Percentiles rank a stretch among this genome's conserved stretches.
Conservation (phyloP, 2,113 vertebrate genomes). For the Perca schrenkii region DNA sequence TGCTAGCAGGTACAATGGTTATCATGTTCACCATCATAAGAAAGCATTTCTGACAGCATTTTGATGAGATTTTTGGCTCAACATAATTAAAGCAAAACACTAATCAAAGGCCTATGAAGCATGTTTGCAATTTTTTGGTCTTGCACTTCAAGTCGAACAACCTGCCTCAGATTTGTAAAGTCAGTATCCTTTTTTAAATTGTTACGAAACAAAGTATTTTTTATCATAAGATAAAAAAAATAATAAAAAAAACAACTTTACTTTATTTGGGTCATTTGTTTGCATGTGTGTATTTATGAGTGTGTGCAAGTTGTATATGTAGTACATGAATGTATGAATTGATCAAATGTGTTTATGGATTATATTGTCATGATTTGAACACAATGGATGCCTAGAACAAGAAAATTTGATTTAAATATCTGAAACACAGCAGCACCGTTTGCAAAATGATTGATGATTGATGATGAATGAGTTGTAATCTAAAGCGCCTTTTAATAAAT, state of each 20-base stretch:
- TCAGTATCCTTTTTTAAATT: not conserved
- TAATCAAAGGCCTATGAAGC: not conserved
- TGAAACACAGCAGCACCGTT: not conserved
- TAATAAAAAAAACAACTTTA: not conserved
- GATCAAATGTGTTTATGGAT: not conserved
- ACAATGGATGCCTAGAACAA: not conserved
- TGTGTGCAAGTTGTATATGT: not conserved
- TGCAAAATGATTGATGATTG: not conserved
- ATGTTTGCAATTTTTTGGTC: constrained; percentile 5
- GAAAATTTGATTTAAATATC: not conserved
- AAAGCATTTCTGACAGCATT: not conserved
- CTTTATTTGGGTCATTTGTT: not conserved
- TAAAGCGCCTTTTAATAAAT: not conserved
- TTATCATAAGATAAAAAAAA: not conserved
- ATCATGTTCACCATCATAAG: not conserved
- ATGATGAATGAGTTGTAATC: not conserved
- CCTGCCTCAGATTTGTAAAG: not conserved
- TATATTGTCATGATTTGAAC: not conserved
- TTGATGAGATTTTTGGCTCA: not conserved
- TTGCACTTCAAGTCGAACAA: not conserved
- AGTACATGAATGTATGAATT: not conserved
- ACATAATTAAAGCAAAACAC: not conserved
- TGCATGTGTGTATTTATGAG: not conserved
- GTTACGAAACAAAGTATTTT: not conserved
- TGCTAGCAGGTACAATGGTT: not conserved